Conservation (phyloP, 92 coral and sea anemone genomes). For the Paragorgia papillata region DNA sequence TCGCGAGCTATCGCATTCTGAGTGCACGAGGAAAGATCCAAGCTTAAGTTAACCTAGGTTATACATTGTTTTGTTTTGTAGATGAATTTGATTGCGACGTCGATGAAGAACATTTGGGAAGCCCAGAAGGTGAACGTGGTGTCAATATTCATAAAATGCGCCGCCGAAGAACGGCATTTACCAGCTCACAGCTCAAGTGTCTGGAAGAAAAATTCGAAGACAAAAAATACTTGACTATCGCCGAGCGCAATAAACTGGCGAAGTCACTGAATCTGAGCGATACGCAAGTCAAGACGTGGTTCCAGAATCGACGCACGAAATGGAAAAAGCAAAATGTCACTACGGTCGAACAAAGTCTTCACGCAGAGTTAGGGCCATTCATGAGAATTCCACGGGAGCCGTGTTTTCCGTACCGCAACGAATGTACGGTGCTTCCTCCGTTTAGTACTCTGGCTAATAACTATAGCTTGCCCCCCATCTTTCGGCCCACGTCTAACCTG, state of each 20-base stretch:
- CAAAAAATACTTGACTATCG: slow-evolving; percentile 95
- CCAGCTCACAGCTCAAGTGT: slow-evolving; percentile 94
- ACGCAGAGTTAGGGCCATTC: slow-evolving; percentile 35
- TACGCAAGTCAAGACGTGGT: slow-evolving; percentile 99
- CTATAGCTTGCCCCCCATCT: slow-evolving; percentile 69
- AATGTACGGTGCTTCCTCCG: slow-evolving; percentile 41
- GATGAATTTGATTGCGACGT: slow-evolving; percentile 38
- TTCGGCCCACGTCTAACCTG: slow-evolving; percentile 87
- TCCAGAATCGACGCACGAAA: slow-evolving; percentile 95
- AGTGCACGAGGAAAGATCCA: background rate
- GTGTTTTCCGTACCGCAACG: slow-evolving; percentile 58
- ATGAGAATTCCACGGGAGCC: slow-evolving; percentile 48
- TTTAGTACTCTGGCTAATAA: slow-evolving; percentile 47
- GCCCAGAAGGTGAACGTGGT: slow-evolving; percentile 50
- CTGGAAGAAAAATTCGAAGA: slow-evolving; percentile 92
- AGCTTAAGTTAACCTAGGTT: no score
- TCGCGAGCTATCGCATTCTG: no score
- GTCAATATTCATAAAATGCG: slow-evolving; percentile 80
- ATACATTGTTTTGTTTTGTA: slow-evolving; percentile 8
- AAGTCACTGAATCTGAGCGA: slow-evolving; percentile 86
- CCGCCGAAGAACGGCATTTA: slow-evolving; percentile 90
- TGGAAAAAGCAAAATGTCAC: slow-evolving; percentile 90
- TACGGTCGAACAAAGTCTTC: slow-evolving; percentile 36
- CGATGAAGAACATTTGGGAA: background rate
- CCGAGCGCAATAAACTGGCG: slow-evolving; percentile 91